These are phyloP conservation scores for Emydura subglobosa DNA, from an alignment of 2,113 vertebrate species.

Conservation along the genomic window DNA sequence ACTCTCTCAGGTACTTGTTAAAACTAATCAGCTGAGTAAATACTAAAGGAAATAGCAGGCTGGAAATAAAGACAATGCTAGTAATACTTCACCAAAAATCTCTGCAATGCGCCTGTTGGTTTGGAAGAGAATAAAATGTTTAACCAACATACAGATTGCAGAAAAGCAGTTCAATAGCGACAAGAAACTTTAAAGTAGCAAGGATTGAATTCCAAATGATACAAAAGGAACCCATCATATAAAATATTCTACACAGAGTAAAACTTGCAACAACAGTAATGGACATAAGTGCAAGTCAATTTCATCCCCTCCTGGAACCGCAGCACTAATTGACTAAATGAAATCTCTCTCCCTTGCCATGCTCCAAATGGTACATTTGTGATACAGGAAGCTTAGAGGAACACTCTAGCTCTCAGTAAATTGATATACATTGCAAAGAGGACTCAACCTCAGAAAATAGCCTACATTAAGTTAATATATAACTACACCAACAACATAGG, in stretches of 20 bases:
- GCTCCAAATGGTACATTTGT: neutral
- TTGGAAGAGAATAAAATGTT: too few relatives aligned
- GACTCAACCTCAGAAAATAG: constrained; percentile 47
- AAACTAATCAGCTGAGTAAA: constrained; percentile 75
- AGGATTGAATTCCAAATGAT: constrained; percentile 22
- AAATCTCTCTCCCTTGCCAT: neutral
- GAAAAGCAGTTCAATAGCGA: neutral
- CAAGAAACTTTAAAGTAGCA: constrained; percentile 18
- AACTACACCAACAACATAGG: constrained; percentile 14
- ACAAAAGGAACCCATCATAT: neutral
- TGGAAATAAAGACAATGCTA: constrained; percentile 8
- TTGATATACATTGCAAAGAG: constrained; percentile 17
- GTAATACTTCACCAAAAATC: constrained; percentile 32
- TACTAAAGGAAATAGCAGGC: constrained; percentile 64
- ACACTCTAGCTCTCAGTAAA: constrained; percentile 33
- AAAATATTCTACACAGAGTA: neutral
- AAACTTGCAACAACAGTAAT: neutral
- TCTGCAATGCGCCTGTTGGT: constrained; percentile 23
- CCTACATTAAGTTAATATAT: constrained; percentile 55
- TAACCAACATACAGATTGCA: constrained; percentile 9
- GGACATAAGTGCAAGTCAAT: constrained; percentile 51
- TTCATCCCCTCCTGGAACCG: constrained; percentile 22
- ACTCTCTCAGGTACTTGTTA: constrained; percentile 69
- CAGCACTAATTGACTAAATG: neutral
- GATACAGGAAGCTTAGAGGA: neutral